These are phyloP conservation scores for Onychomys leucogaster DNA, from an alignment of 2,797 vertebrate genomes.

Conservation along the genomic window DNA sequence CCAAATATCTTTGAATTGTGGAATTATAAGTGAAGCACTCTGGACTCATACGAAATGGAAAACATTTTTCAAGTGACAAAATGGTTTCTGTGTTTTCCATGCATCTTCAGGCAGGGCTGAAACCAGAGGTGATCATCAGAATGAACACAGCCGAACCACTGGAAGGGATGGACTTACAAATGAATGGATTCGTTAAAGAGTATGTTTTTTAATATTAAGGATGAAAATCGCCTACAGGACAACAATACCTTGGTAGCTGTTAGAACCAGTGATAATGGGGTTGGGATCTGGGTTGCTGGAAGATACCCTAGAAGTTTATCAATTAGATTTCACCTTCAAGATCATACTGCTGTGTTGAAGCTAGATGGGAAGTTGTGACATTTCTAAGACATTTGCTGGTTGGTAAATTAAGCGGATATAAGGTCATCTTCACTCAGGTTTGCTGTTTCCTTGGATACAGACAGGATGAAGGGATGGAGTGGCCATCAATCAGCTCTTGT, in stretches of 20 bases:
- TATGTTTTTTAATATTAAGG: not conserved
- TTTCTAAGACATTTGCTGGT: constrained; percentile 1
- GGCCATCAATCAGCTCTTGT: not conserved
- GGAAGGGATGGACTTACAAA: not conserved
- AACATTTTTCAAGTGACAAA: constrained; percentile 77
- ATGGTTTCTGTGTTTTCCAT: constrained; percentile 43
- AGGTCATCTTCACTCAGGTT: not conserved
- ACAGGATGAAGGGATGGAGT: not conserved
- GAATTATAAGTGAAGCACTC: constrained; percentile 60
- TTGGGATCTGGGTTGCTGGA: not conserved
- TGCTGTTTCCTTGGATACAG: not conserved
- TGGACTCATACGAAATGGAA: constrained; percentile 73
- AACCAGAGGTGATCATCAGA: constrained; percentile 28
- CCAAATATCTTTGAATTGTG: constrained; percentile 67
- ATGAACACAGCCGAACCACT: not conserved
- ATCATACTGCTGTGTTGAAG: not conserved
- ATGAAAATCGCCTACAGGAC: not conserved
- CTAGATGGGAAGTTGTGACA: not conserved
- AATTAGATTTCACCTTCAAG: not conserved
- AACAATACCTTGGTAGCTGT: not conserved
- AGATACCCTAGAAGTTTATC: not conserved
- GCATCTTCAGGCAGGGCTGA: constrained; percentile 48
- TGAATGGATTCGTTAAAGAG: not conserved
- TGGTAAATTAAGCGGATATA: not conserved
- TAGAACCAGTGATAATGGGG: not conserved